Percentiles rank a stretch among this genome's conserved stretches.
phyloP scores from a whole-genome alignment of 2,797 vertebrate species.

The Sternotherus odoratus region DNA sequence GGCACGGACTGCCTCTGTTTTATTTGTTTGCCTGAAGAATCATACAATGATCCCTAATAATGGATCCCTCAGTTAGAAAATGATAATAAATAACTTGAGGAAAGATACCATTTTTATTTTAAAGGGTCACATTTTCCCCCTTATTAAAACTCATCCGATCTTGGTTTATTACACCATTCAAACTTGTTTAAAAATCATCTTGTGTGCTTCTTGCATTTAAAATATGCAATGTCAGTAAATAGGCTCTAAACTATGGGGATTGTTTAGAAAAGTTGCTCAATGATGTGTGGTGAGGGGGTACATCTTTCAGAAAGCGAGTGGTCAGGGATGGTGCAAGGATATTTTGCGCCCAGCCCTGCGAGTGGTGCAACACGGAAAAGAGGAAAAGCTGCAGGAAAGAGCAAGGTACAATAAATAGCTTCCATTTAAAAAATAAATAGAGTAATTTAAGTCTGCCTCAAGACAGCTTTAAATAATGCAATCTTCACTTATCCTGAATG shows the following conservation, averaged over 20 bases:
- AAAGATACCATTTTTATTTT: not conserved
- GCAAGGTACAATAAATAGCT: slow-evolving; percentile 29
- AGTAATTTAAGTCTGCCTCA: slow-evolving; percentile 27
- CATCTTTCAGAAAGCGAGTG: not conserved
- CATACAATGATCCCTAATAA: not conserved
- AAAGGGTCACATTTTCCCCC: not conserved
- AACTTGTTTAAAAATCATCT: not conserved
- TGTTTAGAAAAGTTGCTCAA: slow-evolving; percentile 7
- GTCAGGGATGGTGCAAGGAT: not conserved
- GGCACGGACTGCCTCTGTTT: not conserved
- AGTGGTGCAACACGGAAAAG: slow-evolving; percentile 19
- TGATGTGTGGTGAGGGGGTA: not conserved
- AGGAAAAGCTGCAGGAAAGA: slow-evolving; percentile 25
- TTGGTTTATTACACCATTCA: not conserved
- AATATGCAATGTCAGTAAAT: not conserved
- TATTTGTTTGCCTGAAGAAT: not conserved
- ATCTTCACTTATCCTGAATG: not conserved
- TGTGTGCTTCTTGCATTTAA: not conserved
- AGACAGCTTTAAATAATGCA: slow-evolving; percentile 52
- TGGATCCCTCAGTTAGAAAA: not conserved
- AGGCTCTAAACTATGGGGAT: not conserved
- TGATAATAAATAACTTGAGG: not conserved
- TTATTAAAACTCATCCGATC: slow-evolving; percentile 3
- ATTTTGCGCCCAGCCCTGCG: no score
- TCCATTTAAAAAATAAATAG: slow-evolving; percentile 45